These are phyloP conservation scores for Drosophila elegans DNA, from an alignment of 1,140 invertebrate species.

Conservation along the genomic window DNA sequence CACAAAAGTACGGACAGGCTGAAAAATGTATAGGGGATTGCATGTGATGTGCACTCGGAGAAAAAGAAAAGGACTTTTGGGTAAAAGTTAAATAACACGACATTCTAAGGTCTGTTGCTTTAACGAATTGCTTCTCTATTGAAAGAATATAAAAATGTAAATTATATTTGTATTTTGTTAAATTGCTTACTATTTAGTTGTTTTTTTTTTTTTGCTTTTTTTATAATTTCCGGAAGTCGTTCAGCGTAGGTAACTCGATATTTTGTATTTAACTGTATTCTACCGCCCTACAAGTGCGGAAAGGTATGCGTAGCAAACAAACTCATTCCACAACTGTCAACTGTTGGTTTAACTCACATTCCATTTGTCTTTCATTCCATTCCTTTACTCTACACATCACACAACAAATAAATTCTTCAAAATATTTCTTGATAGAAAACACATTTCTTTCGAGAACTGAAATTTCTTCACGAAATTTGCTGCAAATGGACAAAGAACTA, in stretches of 20 bases:
- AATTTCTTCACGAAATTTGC: constrained; percentile 29
- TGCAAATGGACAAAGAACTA: constrained; percentile 29
- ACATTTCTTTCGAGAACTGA: constrained; percentile 18
- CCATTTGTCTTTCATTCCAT: constrained; percentile 17
- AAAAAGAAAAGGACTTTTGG: too few species aligned
- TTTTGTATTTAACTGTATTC: not conserved
- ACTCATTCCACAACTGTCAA: constrained; percentile 13
- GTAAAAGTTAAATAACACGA: too few species aligned
- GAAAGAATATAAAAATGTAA: too few species aligned
- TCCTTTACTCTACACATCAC: constrained; percentile 25
- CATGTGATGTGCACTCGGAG: constrained; percentile 26
- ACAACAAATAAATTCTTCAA: constrained; percentile 22
- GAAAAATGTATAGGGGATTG: constrained; percentile 1
- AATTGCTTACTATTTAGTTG: too few species aligned
- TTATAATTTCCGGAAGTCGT: too few species aligned
- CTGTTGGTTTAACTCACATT: constrained; percentile 9
- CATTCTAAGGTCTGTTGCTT: too few species aligned
- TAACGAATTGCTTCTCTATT: too few species aligned
- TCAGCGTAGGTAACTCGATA: too few species aligned
- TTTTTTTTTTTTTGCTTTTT: too few species aligned
- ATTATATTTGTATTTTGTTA: too few species aligned
- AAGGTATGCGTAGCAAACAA: constrained; percentile 16
- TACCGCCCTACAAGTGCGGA: not conserved
- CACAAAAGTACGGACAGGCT: not conserved
- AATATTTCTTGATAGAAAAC: constrained; percentile 21